Conservation (phyloP, 2,888 invertebrate species). For the Peribatodes rhomboidaria region DNA sequence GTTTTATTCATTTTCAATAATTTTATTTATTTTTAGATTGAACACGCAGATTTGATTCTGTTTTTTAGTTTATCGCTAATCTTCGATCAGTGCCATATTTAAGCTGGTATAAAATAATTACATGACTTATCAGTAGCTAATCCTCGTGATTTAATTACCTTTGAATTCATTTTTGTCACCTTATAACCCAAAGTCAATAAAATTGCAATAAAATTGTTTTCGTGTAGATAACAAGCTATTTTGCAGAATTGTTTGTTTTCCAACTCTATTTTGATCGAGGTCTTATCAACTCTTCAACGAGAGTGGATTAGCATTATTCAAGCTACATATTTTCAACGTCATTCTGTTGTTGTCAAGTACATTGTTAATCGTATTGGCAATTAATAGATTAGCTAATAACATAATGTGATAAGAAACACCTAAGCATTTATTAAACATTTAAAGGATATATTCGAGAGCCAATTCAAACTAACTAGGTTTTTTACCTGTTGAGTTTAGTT, state of each 20-base stretch:
- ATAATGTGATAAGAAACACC: constrained; percentile 12
- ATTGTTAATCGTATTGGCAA: constrained; percentile 17
- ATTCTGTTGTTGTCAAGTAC: background rate
- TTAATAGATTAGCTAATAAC: constrained; percentile 17
- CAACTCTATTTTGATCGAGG: no score
- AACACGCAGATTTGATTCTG: background rate
- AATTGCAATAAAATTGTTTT: constrained; percentile 1
- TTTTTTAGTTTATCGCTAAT: background rate
- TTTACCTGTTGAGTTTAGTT: constrained; percentile 21
- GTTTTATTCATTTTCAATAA: background rate
- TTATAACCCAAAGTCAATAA: no score
- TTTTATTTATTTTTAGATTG: background rate
- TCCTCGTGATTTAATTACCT: background rate
- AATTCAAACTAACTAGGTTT: constrained; percentile 2
- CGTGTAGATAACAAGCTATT: background rate
- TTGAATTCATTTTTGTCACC: background rate
- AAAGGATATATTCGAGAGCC: constrained; percentile 1
- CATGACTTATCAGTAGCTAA: background rate
- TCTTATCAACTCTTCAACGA: no score
- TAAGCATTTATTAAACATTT: background rate
- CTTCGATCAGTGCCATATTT: background rate
- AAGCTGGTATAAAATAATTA: background rate
- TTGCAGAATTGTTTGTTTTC: background rate
- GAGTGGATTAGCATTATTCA: background rate
- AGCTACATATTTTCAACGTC: background rate